A percentile compares a stretch with the other conserved stretches of the same genome.
These are phyloP conservation scores for Chymomyza costata DNA, from an alignment of 1,140 invertebrate genomes.

Conservation along the genomic window DNA sequence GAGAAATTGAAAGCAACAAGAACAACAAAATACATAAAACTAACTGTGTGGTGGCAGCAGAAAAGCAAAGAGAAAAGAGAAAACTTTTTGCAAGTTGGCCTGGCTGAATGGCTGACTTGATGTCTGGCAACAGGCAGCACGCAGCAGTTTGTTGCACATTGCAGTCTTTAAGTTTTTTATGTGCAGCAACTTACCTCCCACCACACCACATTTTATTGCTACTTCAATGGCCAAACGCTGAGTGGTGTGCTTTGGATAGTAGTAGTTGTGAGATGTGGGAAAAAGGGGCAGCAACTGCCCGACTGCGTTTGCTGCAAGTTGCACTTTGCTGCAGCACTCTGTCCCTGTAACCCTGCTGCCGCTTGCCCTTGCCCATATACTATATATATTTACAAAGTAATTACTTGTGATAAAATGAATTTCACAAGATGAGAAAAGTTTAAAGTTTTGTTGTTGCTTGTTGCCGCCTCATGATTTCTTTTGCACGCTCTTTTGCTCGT, in stretches of 20 bases:
- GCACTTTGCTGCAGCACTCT: neutral
- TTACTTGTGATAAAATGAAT: slow-evolving; percentile 72
- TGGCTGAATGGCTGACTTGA: neutral
- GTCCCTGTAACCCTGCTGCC: too few species aligned
- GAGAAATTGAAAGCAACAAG: neutral
- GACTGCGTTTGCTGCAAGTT: slow-evolving; percentile 30
- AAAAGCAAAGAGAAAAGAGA: slow-evolving; percentile 49
- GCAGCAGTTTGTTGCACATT: slow-evolving; percentile 6
- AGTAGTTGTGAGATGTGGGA: slow-evolving; percentile 8
- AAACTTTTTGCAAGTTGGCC: neutral
- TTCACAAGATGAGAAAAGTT: slow-evolving; percentile 73
- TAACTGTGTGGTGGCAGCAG: neutral
- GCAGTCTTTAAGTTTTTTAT: slow-evolving; percentile 27
- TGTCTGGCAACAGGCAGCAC: neutral
- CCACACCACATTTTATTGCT: slow-evolving; percentile 34
- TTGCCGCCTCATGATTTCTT: slow-evolving; percentile 51
- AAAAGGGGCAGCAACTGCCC: slow-evolving; percentile 25
- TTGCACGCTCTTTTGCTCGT: too few species aligned
- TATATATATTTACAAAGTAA: slow-evolving; percentile 66
- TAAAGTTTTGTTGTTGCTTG: slow-evolving; percentile 51
- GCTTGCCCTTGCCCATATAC: too few species aligned
- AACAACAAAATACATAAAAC: neutral
- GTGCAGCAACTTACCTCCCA: neutral
- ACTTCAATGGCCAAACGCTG: slow-evolving; percentile 31
- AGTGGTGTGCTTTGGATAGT: slow-evolving; percentile 4